Percentiles rank a stretch among this genome's conserved stretches.
Evolutionary conservation across 2,113 vertebrate genomes (phyloP).

Genomic region (Speoplatyrhinus poulsoni): DNA sequence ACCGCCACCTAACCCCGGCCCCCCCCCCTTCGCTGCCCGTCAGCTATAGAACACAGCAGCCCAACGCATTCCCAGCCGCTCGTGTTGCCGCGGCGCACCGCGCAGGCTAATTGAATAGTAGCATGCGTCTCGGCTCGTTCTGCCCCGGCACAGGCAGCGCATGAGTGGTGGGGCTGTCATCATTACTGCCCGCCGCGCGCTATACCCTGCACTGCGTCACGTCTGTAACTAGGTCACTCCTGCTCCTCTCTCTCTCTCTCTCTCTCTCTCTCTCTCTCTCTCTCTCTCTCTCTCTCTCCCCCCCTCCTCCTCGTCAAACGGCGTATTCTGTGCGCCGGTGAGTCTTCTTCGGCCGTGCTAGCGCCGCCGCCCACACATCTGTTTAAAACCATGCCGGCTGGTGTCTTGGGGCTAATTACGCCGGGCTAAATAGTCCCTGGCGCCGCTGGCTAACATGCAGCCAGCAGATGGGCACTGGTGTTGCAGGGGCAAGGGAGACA

Average conservation of each 20-base stretch:
- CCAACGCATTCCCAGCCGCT: background rate
- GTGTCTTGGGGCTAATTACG: conserved; percentile 78
- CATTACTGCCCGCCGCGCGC: conserved; percentile 67
- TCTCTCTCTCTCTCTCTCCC: background rate
- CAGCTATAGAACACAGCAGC: conserved; percentile 35
- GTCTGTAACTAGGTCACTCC: conserved; percentile 73
- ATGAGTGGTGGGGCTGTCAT: conserved; percentile 56
- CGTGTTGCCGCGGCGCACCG: conserved; percentile 9
- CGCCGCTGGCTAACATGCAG: conserved; percentile 69
- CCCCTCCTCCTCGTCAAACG: conserved; percentile 61
- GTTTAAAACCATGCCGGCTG: conserved; percentile 73
- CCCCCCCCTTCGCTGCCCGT: conserved; percentile 51
- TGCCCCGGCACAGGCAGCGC: conserved; percentile 33
- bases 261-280: background rate
- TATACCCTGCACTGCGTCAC: conserved; percentile 72
- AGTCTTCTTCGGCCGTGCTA: conserved; percentile 48
- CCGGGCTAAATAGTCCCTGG: conserved; percentile 73
- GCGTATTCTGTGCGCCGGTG: conserved; percentile 38
- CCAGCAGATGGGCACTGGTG: conserved; percentile 74
- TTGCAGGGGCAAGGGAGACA: conserved; percentile 68
- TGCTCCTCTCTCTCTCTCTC: background rate
- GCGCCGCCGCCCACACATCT: conserved; percentile 71
- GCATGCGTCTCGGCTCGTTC: conserved; percentile 33
- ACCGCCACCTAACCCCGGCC: no score
- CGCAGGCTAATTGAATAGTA: conserved; percentile 56